Evolutionary conservation across 2,888 invertebrate species (phyloP).

Genomic region (Cremastinae sp.): DNA sequence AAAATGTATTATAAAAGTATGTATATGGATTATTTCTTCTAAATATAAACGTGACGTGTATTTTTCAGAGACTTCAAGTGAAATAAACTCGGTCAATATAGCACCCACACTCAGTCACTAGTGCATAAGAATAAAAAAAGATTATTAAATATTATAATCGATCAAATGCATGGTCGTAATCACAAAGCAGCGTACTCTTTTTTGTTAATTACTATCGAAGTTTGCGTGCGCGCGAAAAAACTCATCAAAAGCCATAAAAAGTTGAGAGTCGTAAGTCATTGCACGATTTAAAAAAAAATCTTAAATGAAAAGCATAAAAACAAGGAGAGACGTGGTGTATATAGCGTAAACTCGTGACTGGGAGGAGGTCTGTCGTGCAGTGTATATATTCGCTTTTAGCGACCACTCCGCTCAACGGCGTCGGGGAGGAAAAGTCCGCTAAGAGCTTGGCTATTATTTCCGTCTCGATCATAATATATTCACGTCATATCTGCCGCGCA

Average conservation of each 20-base stretch:
- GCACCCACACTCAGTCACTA: no score
- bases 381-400: background rate
- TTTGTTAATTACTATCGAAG: constrained; percentile 48
- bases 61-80: no score
- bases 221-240: constrained; percentile 29
- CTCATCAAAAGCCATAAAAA: constrained; percentile 20
- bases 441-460: constrained; percentile 58
- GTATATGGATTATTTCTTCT: no score
- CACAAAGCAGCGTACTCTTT: background rate
- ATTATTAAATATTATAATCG: background rate
- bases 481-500: constrained; percentile 64
- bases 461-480: constrained; percentile 64
- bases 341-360: constrained; percentile 49
- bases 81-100: no score
- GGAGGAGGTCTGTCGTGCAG: constrained; percentile 37
- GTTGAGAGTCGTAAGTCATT: constrained; percentile 8
- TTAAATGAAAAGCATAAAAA: constrained; percentile 5
- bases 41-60: no score
- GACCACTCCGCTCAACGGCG: constrained; percentile 2
- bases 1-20: no score
- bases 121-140: no score
- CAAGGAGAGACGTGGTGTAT: constrained; percentile 42
- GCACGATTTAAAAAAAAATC: constrained; percentile 27
- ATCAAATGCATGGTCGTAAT: background rate
- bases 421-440: constrained; percentile 26